Evolutionary conservation across 1,140 invertebrate species (phyloP).

Genomic region (Helicoverpa zea): DNA sequence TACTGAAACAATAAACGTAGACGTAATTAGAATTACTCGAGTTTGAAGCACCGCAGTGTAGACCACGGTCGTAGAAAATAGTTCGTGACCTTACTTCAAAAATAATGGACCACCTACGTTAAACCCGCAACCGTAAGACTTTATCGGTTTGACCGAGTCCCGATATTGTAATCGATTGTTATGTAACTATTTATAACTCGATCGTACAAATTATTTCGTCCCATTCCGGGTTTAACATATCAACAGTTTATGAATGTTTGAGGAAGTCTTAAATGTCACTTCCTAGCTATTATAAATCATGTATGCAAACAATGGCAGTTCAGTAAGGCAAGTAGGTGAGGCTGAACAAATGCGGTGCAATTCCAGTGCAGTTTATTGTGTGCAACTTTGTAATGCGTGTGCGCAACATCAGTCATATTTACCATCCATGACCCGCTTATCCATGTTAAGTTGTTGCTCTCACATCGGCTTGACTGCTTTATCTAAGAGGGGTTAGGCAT

Average conservation of each 20-base stretch:
- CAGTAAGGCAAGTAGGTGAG: conserved; percentile 9
- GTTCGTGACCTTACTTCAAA: conserved; percentile 30
- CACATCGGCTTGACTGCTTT: conserved; percentile 36
- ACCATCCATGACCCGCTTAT: conserved; percentile 74
- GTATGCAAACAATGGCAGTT: conserved; percentile 49
- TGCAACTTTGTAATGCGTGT: conserved; percentile 55
- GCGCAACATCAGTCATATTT: conserved; percentile 60
- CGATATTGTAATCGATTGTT: conserved; percentile 10
- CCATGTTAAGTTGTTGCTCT: conserved; percentile 60
- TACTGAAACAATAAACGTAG: conserved; percentile 5
- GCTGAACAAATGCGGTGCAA: conserved; percentile 50
- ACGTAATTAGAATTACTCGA: conserved; percentile 5
- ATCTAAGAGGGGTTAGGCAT: conserved; percentile 21
- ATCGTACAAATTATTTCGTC: background rate
- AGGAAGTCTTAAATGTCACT: conserved; percentile 45
- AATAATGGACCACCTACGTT: conserved; percentile 25
- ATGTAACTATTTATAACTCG: background rate
- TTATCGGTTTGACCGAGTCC: conserved; percentile 16
- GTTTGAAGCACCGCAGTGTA: background rate
- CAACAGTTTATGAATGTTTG: background rate
- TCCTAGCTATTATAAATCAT: conserved; percentile 43
- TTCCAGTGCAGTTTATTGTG: conserved; percentile 45
- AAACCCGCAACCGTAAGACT: background rate
- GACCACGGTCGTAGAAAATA: conserved; percentile 2
- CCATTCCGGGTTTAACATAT: background rate